Base-by-base conservation (phyloP, 2,888 invertebrate genomes). In the Eupithecia inturbata region DNA sequence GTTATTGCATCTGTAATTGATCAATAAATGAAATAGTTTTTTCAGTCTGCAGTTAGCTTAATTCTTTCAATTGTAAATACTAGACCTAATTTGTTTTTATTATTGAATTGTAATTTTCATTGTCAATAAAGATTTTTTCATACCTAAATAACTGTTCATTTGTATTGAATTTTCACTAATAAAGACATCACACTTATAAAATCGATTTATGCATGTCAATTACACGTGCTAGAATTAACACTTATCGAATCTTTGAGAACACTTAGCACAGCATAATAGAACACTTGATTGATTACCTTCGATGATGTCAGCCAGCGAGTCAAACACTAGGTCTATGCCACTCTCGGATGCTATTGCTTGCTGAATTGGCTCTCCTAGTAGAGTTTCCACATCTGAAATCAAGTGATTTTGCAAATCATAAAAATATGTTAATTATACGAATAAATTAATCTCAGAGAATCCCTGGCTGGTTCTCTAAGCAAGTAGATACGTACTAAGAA, bases 281-380 rank as follows among this genome's bases (percentile, higher is more conserved):
- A 9, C 49, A 49, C 49, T 53, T 53, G 53, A 53, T 53, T 53
- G 53, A 26, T 57, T 94, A 97, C 97, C 96, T 90, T 95, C 91
- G 86, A 96, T 96, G 78, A 97, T 96, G 85, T 96, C 96, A 67
- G 95, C 94, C 80, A 97, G 93, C 36, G 96, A 96, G 82, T 96
- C 96, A 80, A 97, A 94, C 70, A 97, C 97, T 70, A 96, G 94
- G 86, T 97, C 97, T 72, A 97, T 95, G 77, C 97, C 97, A 74
- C 97, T 97, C 87, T 97, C 97, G 31, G 95, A 93, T 28, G 96
- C 95, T 80, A 97, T 95, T 83, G 97, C 96, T 82, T 95, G 95
- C 89, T 97, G 97, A 83, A 97, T 96, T n/a, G 97, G 97, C 81
- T 96, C 96, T 6, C 97, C 97, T 68, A 97, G 92, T 79, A 97